These are phyloP conservation scores for Urocolius indicus DNA, from an alignment of 2,113 vertebrate species.

Conservation along the genomic window DNA sequence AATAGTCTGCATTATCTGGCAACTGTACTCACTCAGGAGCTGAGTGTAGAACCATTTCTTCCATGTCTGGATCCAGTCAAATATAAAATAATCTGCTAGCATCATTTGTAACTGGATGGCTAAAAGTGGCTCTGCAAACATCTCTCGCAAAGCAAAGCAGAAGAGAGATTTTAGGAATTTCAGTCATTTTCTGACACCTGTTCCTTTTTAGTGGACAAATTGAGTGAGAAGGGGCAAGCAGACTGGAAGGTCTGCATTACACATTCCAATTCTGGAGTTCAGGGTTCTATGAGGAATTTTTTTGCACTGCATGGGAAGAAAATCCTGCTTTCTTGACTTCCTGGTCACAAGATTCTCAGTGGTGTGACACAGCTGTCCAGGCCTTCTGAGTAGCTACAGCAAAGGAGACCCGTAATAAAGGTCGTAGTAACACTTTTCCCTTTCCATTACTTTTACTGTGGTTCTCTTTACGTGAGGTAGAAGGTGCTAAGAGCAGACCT, in stretches of 20 bases:
- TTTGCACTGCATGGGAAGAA: not conserved
- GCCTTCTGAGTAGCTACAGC: not conserved
- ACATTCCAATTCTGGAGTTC: not conserved
- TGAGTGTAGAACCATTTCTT: not conserved
- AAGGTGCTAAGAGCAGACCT: not conserved
- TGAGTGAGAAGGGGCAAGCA: not conserved
- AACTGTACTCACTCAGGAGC: not conserved
- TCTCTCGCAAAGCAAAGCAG: not conserved
- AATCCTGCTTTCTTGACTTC: not conserved
- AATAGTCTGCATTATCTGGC: not conserved
- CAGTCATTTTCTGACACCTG: not conserved
- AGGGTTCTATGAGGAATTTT: not conserved
- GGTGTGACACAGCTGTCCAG: accelerated
- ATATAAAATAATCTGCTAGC: not conserved
- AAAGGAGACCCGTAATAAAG: not conserved
- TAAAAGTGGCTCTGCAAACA: not conserved
- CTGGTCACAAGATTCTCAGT: not conserved
- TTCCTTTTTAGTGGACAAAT: not conserved
- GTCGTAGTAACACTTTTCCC: not conserved
- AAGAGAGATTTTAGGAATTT: not conserved
- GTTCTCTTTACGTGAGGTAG: not conserved
- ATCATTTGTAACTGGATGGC: not conserved
- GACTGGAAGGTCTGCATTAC: not conserved
- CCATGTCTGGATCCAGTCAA: not conserved
- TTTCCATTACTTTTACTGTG: not conserved